Evolutionary conservation across 1,140 invertebrate genomes (phyloP).

Genomic region (Saccostrea cuccullata): DNA sequence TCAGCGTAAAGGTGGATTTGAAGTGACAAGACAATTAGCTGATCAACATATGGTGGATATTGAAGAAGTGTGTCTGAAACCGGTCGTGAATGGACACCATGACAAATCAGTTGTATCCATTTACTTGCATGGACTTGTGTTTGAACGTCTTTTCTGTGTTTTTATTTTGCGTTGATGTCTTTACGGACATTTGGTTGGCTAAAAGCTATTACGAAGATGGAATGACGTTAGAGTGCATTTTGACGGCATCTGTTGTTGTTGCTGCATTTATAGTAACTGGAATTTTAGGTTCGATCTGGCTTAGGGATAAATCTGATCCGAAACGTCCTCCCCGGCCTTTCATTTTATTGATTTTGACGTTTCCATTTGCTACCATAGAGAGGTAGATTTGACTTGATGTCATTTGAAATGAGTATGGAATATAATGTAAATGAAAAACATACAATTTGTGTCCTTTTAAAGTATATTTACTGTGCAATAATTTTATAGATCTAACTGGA

Average conservation of each 20-base stretch:
- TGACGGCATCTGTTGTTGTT: constrained; percentile 60
- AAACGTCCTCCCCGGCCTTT: constrained; percentile 49
- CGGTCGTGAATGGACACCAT: background rate
- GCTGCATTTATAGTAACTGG: constrained; percentile 64
- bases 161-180: constrained; percentile 59
- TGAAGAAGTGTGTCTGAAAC: background rate
- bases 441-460: too few relatives aligned
- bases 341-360: constrained; percentile 60
- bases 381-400: constrained; percentile 48
- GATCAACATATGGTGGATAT: background rate
- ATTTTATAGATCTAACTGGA: too few relatives aligned
- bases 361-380: constrained; percentile 61
- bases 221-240: constrained; percentile 51
- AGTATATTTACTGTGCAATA: too few relatives aligned
- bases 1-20: too few relatives aligned
- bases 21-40: background rate
- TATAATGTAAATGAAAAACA: too few relatives aligned
- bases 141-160: background rate
- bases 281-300: constrained; percentile 63
- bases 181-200: constrained; percentile 64
- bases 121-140: background rate
- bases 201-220: constrained; percentile 59
- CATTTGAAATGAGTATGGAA: constrained; percentile 52
- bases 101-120: constrained; percentile 12
- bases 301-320: constrained; percentile 44